Evolutionary conservation across 2,797 vertebrate genomes (phyloP).

Genomic region (Falco novaeseelandiae): DNA sequence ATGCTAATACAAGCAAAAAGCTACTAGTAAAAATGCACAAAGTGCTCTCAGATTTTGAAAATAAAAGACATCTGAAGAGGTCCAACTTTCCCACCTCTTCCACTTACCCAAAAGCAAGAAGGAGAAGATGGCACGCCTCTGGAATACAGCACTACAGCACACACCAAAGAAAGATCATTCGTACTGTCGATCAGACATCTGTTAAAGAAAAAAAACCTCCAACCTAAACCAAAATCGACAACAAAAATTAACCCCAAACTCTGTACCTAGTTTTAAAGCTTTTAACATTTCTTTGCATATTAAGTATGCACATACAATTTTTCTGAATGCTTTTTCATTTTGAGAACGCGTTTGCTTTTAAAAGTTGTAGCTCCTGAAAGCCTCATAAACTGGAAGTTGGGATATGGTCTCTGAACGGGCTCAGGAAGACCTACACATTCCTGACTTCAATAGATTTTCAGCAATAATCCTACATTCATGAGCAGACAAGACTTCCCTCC

Average conservation of each 20-base stretch:
- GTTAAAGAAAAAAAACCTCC: background rate
- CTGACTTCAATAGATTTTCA: background rate
- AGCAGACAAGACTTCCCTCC: background rate
- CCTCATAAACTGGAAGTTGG: background rate
- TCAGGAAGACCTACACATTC: background rate
- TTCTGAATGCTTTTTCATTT: background rate
- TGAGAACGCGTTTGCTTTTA: background rate
- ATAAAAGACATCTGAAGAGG: fast-evolving
- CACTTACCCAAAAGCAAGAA: background rate
- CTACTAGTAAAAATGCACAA: background rate
- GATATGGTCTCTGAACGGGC: background rate
- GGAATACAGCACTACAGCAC: background rate
- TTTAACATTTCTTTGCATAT: background rate
- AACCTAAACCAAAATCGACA: background rate
- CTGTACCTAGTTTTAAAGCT: background rate
- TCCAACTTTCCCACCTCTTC: background rate
- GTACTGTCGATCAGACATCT: background rate
- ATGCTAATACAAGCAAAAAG: background rate
- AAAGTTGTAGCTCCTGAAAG: background rate
- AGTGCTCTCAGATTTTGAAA: background rate
- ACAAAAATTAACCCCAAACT: background rate
- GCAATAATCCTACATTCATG: background rate
- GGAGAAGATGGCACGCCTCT: background rate
- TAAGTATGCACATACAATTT: background rate
- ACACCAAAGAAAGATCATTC: background rate